Evolutionary conservation across 2,113 vertebrate species (phyloP).

Genomic region (Stigmatopora argus): DNA sequence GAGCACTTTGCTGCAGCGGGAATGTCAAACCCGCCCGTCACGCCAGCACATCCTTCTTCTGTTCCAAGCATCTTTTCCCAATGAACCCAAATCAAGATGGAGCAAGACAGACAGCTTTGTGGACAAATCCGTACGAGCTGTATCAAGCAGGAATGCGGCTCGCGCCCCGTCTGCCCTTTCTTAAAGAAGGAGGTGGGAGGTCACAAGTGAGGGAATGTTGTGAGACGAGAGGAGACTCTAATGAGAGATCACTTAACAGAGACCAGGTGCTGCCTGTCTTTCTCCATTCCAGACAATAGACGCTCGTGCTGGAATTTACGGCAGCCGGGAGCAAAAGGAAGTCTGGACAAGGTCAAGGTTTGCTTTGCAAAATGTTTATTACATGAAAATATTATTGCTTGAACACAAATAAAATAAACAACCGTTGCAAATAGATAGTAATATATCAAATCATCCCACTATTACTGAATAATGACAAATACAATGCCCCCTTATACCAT

Average conservation of each 20-base stretch:
- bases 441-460: slow-evolving; percentile 65
- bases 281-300: slow-evolving; percentile 41
- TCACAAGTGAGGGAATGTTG: slow-evolving; percentile 51
- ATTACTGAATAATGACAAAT: slow-evolving; percentile 73
- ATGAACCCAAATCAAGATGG: slow-evolving; percentile 55
- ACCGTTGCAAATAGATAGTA: slow-evolving; percentile 74
- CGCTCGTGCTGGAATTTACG: slow-evolving; percentile 33
- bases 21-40: slow-evolving; percentile 43
- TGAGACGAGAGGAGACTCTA: slow-evolving; percentile 44
- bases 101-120: slow-evolving; percentile 43
- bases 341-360: slow-evolving; percentile 41
- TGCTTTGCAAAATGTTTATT: slow-evolving; percentile 78
- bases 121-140: slow-evolving; percentile 50
- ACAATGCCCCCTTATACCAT: slow-evolving; percentile 87
- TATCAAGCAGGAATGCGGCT: slow-evolving; percentile 60
- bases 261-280: slow-evolving; percentile 55
- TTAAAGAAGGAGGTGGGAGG: slow-evolving; percentile 17
- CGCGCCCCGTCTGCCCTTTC: slow-evolving; percentile 48
- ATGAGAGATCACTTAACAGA: slow-evolving; percentile 63
- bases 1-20: slow-evolving; percentile 32
- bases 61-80: slow-evolving; percentile 36
- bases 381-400: slow-evolving; percentile 73
- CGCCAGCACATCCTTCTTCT: slow-evolving; percentile 18
- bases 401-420: slow-evolving; percentile 77
- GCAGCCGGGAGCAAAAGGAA: slow-evolving; percentile 31